These are phyloP conservation scores for Athrips mouffetella DNA, from an alignment of 2,888 invertebrate species.

Conservation along the genomic window DNA sequence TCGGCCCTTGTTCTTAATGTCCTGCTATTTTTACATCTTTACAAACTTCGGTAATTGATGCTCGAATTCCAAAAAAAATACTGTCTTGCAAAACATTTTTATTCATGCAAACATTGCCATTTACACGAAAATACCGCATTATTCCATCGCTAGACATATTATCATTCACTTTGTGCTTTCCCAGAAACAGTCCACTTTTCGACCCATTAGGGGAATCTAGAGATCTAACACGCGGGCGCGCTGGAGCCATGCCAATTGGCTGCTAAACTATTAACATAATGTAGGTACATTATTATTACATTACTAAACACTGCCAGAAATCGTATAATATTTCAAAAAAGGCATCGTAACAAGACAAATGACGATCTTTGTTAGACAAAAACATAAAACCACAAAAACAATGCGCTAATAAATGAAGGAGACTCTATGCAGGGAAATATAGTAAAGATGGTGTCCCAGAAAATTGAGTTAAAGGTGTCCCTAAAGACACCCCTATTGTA, in stretches of 20 bases:
- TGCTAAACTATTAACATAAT: neutral
- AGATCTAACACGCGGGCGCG: neutral
- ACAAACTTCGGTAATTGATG: too few species aligned
- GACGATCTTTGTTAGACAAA: too few species aligned
- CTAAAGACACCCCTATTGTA: too few species aligned
- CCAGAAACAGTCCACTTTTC: conserved; percentile 15
- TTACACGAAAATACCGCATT: neutral
- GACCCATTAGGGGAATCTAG: conserved; percentile 24
- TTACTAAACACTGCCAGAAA: conserved; percentile 10
- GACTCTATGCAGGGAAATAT: too few species aligned
- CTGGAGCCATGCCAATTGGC: conserved; percentile 6
- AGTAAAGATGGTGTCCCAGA: too few species aligned
- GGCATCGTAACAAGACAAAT: neutral
- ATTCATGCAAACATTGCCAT: neutral
- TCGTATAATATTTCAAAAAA: conserved; percentile 3
- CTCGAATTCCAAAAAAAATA: neutral
- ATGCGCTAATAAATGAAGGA: too few species aligned
- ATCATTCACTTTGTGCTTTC: conserved; percentile 3
- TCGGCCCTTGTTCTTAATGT: too few species aligned
- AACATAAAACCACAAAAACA: too few species aligned
- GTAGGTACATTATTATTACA: conserved; percentile 1
- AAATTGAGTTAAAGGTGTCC: too few species aligned
- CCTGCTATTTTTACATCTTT: too few species aligned
- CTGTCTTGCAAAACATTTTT: too few species aligned
- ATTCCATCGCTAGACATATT: neutral